These are phyloP conservation scores for Leptatherina wallacei DNA, from an alignment of 2,797 vertebrate genomes.

Conservation along the genomic window DNA sequence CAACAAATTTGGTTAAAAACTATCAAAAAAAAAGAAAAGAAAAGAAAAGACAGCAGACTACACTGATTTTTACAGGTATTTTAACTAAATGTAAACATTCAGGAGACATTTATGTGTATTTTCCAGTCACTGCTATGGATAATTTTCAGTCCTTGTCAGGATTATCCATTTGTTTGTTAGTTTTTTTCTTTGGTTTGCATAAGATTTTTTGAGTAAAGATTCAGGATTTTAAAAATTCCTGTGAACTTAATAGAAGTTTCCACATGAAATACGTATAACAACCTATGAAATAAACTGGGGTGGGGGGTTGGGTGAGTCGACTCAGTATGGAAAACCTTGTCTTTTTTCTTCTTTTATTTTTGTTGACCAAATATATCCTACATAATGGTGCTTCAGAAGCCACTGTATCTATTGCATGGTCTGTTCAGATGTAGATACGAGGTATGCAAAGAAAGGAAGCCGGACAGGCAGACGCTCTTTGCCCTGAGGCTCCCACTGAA, in stretches of 20 bases:
- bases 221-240: not conserved
- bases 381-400: not conserved
- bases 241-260: not conserved
- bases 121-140: too few species aligned
- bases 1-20: not conserved
- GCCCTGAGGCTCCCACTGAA: not conserved
- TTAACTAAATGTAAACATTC: too few species aligned
- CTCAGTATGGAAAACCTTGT: not conserved
- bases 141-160: too few species aligned
- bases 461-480: not conserved
- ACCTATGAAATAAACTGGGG: too few species aligned
- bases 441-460: not conserved
- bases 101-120: too few species aligned
- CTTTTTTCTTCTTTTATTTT: not conserved
- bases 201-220: not conserved
- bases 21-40: not conserved
- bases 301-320: not conserved
- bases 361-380: not conserved
- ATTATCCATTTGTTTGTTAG: too few species aligned
- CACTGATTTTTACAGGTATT: not conserved
- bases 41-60: not conserved
- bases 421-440: not conserved
- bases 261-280: not conserved
- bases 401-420: not conserved
- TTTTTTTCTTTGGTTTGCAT: too few species aligned